phyloP scores from a whole-genome alignment of 2,888 invertebrate genomes.

The Chorisops tibialis region DNA sequence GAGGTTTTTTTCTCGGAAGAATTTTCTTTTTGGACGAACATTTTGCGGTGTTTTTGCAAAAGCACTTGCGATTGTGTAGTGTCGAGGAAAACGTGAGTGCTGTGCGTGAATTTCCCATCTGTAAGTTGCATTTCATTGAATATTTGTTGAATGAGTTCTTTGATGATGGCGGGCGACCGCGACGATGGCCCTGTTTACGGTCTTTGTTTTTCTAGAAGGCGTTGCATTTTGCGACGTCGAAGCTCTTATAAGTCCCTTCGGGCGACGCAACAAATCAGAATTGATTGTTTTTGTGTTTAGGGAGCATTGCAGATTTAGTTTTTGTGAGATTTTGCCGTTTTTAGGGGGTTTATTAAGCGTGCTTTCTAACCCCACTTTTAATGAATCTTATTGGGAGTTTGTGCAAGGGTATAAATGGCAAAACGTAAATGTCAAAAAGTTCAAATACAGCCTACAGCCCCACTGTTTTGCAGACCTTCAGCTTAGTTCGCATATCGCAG shows the following conservation, averaged over 20 bases:
- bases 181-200: constrained; percentile 21
- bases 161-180: constrained; percentile 22
- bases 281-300: neutral
- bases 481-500: too few species aligned
- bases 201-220: constrained; percentile 13
- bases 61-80: too few species aligned
- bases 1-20: neutral
- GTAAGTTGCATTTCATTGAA: constrained; percentile 26
- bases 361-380: constrained; percentile 16
- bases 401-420: too few species aligned
- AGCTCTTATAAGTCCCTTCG: too few species aligned
- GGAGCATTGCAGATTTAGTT: neutral
- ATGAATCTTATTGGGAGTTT: neutral
- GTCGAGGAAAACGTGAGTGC: neutral
- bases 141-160: constrained; percentile 12
- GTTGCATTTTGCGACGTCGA: too few species aligned
- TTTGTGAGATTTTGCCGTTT: neutral
- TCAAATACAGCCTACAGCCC: too few species aligned
- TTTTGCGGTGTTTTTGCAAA: constrained; percentile 11
- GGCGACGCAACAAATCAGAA: too few species aligned
- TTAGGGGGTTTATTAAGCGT: neutral
- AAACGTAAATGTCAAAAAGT: too few species aligned
- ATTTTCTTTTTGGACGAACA: neutral
- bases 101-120: neutral
- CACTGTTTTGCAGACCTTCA: too few species aligned